phyloP scores from a whole-genome alignment of 1,140 invertebrate species.

The Tetraneura akinire region DNA sequence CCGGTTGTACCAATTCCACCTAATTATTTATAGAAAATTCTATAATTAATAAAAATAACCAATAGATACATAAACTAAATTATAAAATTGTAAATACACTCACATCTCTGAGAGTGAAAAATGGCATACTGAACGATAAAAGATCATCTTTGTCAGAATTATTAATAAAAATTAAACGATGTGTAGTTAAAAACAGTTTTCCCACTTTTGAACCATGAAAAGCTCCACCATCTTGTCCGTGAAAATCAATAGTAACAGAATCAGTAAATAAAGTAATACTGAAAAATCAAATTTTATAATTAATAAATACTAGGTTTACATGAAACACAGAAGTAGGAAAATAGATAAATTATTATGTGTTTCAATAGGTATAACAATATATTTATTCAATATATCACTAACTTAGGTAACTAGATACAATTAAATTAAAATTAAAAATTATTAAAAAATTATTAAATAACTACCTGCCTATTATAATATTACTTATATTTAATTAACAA shows the following conservation, averaged over 20 bases:
- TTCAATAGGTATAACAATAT: too few relatives aligned
- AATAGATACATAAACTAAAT: not conserved
- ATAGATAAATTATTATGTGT: not conserved
- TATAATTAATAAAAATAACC: constrained; percentile 18
- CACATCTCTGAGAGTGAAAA: constrained; percentile 82
- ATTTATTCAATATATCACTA: too few relatives aligned
- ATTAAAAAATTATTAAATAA: too few relatives aligned
- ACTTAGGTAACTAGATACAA: too few relatives aligned
- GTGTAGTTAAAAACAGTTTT: constrained; percentile 90
- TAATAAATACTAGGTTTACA: too few relatives aligned
- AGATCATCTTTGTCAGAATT: constrained; percentile 76
- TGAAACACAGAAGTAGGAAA: too few relatives aligned
- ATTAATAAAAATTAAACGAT: constrained; percentile 88
- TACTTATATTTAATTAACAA: too few relatives aligned
- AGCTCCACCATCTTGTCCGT: constrained; percentile 70
- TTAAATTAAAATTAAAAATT: too few relatives aligned
- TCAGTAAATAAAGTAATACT: constrained; percentile 94
- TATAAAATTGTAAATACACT: constrained; percentile 57
- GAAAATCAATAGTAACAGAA: constrained; percentile 84
- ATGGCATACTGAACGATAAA: constrained; percentile 95
- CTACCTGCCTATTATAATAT: too few relatives aligned
- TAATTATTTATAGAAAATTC: constrained; percentile 59
- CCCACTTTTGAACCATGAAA: constrained; percentile 86
- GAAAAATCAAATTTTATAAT: constrained; percentile 58
- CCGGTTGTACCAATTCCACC: constrained; percentile 93